A percentile compares a stretch with the other conserved stretches of the same genome.
Evolutionary conservation across 2,797 vertebrate genomes (phyloP).

Genomic region (Halcyon badia): DNA sequence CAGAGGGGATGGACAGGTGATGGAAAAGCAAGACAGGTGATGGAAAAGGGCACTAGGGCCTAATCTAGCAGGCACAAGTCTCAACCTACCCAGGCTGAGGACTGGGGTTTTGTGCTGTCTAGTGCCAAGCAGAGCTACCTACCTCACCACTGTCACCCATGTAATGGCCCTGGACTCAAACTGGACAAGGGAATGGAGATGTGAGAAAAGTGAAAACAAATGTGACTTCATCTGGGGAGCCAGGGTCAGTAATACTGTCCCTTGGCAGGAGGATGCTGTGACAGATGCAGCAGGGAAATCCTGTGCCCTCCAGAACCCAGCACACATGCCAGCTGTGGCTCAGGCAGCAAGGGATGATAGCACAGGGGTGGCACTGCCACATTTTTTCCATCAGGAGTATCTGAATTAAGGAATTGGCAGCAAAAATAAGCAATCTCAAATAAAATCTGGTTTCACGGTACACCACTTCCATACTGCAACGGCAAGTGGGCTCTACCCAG

Average conservation of each 20-base stretch:
- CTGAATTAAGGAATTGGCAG: not conserved
- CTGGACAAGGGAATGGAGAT: not conserved
- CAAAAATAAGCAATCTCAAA: not conserved
- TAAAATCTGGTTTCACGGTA: not conserved
- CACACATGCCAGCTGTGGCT: rapidly evolving
- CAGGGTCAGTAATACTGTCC: not conserved
- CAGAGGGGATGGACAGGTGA: not conserved
- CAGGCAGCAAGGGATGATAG: not conserved
- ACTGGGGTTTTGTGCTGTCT: not conserved
- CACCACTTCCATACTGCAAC: not conserved
- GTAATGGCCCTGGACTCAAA: not conserved
- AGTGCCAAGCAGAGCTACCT: not conserved
- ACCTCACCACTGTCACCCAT: not conserved
- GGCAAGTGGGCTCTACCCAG: not conserved
- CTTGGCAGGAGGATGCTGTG: not conserved
- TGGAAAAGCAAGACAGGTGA: not conserved
- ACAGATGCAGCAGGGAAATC: not conserved
- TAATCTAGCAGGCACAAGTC: not conserved
- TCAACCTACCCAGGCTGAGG: not conserved
- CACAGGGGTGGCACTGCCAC: rapidly evolving
- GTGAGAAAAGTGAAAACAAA: not conserved
- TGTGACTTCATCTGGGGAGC: rapidly evolving
- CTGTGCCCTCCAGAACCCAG: not conserved
- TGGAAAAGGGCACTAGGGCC: not conserved
- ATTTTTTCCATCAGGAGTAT: not conserved